Evolutionary conservation across 2,888 invertebrate species (phyloP), one percentile per base, ranked within the genome.

Genomic region (Dolichopus griseipennis): DNA sequence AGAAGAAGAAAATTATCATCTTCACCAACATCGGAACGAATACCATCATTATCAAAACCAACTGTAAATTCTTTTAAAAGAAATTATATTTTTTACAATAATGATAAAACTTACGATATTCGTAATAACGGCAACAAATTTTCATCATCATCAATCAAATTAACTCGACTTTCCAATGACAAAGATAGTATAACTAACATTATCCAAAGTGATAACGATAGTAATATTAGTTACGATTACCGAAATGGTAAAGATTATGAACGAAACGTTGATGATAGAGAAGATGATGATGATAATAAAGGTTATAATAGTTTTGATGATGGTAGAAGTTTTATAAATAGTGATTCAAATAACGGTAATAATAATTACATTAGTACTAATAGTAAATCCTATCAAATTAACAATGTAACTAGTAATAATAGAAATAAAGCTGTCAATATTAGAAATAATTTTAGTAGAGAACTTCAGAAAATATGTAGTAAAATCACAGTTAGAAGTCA

Each of bases 1-100:
- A 72, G 74, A 52, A 72, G 74, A 73, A 73, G 73, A 75, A 66
- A 73, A 81, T 84, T 21, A 88, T 88, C 77, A 85, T 87, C 68
- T 20, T 27, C 41, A 70, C 65, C 69, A 67, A 70, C 70, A 71
- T 88, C 88, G 67, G 67, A 72, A n/a, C 68, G 73, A 41, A 70
- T 65, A 71, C 72, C 64, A 64, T 69, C 88, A 83, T 18, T 77
- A 79, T 67, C 80, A 81, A 72, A 82, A 12, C 8, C 8, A 10
- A 37, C 37, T 12, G 18, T 52, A 52, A 52, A n/a, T 52, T 18
- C 52, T 52, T 52, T 52, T 12, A 18, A 52, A 18, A 18, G 9
- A 52, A 52, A 52, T 52, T 18, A 18, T n/a, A 52, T 52, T 52
- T 52, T 52, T 52, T 12, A 52, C 18, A 52, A 52, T 52, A 52